These are phyloP conservation scores for Branchellion lobata DNA, from an alignment of 2,888 invertebrate genomes.

Conservation along the genomic window DNA sequence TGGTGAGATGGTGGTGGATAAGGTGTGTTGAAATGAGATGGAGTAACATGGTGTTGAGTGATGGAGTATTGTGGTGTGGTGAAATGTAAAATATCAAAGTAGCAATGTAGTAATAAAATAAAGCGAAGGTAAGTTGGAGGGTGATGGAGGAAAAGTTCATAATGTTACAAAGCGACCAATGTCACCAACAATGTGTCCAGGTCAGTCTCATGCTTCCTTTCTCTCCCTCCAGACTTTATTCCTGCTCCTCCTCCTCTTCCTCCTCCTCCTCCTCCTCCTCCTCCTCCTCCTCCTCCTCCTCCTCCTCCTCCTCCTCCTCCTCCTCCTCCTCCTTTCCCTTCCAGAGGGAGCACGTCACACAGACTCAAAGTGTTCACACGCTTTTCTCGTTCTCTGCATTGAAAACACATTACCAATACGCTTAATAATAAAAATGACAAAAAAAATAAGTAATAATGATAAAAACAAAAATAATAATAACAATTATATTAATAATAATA, in stretches of 20 bases:
- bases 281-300: background rate
- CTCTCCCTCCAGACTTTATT: background rate
- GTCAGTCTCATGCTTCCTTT: too few species aligned
- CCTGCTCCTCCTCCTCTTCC: background rate
- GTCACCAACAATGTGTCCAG: too few species aligned
- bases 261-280: background rate
- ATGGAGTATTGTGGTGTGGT: too few species aligned
- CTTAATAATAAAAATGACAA: background rate
- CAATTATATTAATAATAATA: background rate
- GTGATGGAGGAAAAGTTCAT: too few species aligned
- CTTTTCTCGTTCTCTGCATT: constrained; percentile 48
- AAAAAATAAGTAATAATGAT: background rate
- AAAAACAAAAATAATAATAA: background rate
- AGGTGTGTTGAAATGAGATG: too few species aligned
- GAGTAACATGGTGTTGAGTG: too few species aligned
- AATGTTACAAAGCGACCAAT: too few species aligned
- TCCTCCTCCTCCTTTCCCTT: constrained; percentile 4
- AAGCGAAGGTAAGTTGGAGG: too few species aligned
- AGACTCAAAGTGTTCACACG: constrained; percentile 57
- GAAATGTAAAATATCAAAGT: too few species aligned
- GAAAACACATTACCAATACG: too few species aligned
- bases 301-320: background rate
- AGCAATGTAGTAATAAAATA: too few species aligned
- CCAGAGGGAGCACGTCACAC: constrained; percentile 54
- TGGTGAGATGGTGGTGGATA: too few species aligned